Evolutionary conservation across 2,888 invertebrate genomes (phyloP), one percentile per base, ranked within the genome.

Genomic region (Agonum fuliginosum): DNA sequence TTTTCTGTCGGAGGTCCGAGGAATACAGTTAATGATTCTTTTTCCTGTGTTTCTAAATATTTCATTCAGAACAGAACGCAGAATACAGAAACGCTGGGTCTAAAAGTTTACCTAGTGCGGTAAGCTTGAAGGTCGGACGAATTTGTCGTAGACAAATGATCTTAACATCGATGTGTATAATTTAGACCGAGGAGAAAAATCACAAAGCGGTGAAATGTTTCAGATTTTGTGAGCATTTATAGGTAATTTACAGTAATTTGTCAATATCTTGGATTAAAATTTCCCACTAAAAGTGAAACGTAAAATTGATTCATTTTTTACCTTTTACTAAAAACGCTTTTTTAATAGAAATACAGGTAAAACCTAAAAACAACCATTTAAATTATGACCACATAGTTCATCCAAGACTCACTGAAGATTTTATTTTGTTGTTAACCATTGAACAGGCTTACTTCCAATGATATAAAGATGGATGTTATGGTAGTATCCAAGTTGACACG

Each of bases 71-170:
- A 62, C 5, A 27, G n/a, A n/a, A n/a, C n/a, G n/a, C n/a, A n/a
- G n/a, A n/a, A n/a, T n/a, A n/a, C n/a, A n/a, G n/a, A n/a, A n/a
- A n/a, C n/a, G n/a, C n/a, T 27, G 17, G 58, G 30, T 62, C 17
- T 62, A 27, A 20, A 62, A 62, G 27, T 62, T 30, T 62, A 62
- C 58, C 58, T 62, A 62, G 37, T 37, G 10, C 12, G 41, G 37
- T n/a, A n/a, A n/a, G n/a, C n/a, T 10, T 67, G 67, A 67, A 67
- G 67, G 67, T 67, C 67, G 41, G 22, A 67, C 22, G 41, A 37
- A 20, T 22, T 20, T 67, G 37, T 41, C 41, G 19, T 67, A 67
- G 67, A 67, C 67, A 67, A 67, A 67, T 67, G 67, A 67, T 67
- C 67, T 62, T 62, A 62, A 30, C 58, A 30, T 30, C 58, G 12